Conservation (phyloP, 2,888 invertebrate genomes). For the Atethmia centrago region DNA sequence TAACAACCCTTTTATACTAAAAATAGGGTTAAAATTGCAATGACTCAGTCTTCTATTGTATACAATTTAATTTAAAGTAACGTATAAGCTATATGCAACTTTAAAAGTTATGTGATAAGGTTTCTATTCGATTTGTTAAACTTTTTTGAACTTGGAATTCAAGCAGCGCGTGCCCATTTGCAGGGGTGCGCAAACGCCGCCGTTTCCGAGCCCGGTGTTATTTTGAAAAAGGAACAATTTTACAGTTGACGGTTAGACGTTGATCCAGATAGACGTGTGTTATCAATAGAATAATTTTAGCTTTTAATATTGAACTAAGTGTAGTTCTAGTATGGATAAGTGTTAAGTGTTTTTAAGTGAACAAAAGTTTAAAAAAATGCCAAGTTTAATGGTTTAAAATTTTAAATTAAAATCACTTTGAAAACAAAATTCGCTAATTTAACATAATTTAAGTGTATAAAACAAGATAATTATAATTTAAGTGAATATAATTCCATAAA, state of each 20-base stretch:
- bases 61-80: conserved; percentile 20
- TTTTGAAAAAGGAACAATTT: conserved; percentile 77
- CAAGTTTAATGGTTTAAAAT: conserved; percentile 22
- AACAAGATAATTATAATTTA: conserved; percentile 24
- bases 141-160: conserved; percentile 48
- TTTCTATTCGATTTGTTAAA: not conserved
- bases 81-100: not conserved
- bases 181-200: conserved; percentile 88
- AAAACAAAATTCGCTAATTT: not conserved
- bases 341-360: conserved; percentile 45
- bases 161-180: conserved; percentile 82
- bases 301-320: conserved; percentile 35
- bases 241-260: conserved; percentile 85
- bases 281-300: conserved; percentile 43
- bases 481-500: conserved; percentile 43
- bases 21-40: conserved; percentile 45
- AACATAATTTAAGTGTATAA: not conserved
- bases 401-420: conserved; percentile 3
- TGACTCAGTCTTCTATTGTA: not conserved
- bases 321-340: conserved; percentile 28
- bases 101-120: accelerated
- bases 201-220: conserved; percentile 82
- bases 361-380: not conserved
- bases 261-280: conserved; percentile 71
- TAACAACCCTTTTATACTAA: accelerated